Evolutionary conservation across 2,888 invertebrate genomes (phyloP), one percentile per base, ranked within the genome.

Genomic region (Scaptodrosophila latifasciaeformis): DNA sequence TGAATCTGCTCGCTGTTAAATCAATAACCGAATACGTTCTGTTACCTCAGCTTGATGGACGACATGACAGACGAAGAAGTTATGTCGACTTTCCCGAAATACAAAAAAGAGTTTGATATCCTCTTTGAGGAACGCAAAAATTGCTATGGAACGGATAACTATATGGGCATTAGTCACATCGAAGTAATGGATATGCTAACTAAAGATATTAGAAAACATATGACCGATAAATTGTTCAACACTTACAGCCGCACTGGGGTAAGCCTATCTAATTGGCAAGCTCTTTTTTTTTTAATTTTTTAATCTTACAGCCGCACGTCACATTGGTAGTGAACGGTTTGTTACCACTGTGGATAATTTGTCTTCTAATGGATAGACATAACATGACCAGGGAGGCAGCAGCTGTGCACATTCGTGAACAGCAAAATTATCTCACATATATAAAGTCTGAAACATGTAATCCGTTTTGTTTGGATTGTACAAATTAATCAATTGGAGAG

Each of bases 341-440:
- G 39, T 59, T 85, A 44, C 85, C 84, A 0, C 71, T 83, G 46
- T 85, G 84, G 84, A 67, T 83, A 7, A 60, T 84, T 2, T 66
- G 72, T 3, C 60, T 85, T 0, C 82, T 83, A 35, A 85, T 82
- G 84, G 70, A 83, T 24, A 74, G 69, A 27, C 82, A 65, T 43
- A 63, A 71, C 2, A 67, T 83, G 1, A 67, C 65, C 0, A 57
- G 70, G 1, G 42, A 54, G 2, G 67, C 80, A 29, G 86, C 83
- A 1, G 65, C 82, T 2, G 35, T 52, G 4, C 83, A 82, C 31
- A 67, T 85, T 6, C 58, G 54, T 5, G 82, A 68, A 2, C 85
- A 85, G 48, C 62, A 76, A 10, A 66, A 65, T 1, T 83, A 72
- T 29, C 51, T 54, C 19, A 64, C 70, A 2, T 75, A 83, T 43